Evolutionary conservation across 2,888 invertebrate genomes (phyloP), one percentile per base, ranked within the genome.

Genomic region (Metalampra italica): DNA sequence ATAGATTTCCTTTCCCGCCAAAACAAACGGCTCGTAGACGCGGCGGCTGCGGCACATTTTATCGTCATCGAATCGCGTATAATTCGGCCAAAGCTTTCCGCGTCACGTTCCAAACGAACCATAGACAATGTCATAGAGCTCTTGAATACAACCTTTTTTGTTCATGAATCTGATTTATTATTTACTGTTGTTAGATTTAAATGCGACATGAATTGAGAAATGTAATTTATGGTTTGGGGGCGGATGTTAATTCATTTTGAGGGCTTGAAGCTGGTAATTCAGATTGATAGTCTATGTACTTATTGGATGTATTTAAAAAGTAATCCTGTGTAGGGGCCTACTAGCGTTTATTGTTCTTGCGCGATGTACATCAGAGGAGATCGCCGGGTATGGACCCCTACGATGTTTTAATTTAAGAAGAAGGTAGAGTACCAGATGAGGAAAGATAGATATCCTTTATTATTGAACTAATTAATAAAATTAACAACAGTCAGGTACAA

Each of bases 31-130:
- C 57, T 56, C 66, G 65, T 60, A 67, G 67, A 64, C 65, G 57
- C 40, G 50, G 43, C 15, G 52, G 46, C 58, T 55, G 55, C 53
- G 45, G 22, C 22, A 54, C 60, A 58, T 54, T 50, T 66, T 70
- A 69, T 67, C 64, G 68, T 61, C 66, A 66, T 66, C 62, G 59
- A 57, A 64, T 63, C 60, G 51, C 53, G 53, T 64, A 68, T 87
- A 87, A 87, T 85, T 61, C 86, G 66, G 64, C 66, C 57, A 62
- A 60, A 62, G 69, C 65, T 75, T 82, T 77, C 82, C 52, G 37
- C 60, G 77, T 71, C 84, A 84, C 84, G 84, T 82, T 60, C 36
- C 36, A n/a, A 36, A 36, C 36, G 5, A 7, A 36, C 73, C 70
- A 71, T 64, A 67, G 69, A 69, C 70, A 71, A 68, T 63, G 60